Conservation (phyloP, 2,888 invertebrate genomes). For the Apomyelois bistriatella region DNA sequence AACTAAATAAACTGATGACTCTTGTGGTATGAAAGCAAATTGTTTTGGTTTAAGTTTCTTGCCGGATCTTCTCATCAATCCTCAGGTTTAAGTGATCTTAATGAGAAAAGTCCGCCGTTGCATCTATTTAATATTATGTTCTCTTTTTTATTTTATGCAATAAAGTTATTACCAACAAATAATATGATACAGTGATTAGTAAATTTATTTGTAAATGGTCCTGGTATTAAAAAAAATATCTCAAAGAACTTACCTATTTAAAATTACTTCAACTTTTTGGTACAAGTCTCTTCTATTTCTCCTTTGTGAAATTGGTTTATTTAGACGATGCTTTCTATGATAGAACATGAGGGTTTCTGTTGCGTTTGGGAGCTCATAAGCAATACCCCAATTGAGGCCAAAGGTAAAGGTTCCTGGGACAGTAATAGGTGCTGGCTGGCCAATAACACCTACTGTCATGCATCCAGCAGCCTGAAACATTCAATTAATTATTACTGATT, state of each 20-base stretch:
- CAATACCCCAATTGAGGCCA: constrained; percentile 85
- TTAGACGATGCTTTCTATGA: constrained; percentile 40
- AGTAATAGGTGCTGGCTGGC: constrained; percentile 73
- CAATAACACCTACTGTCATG: constrained; percentile 79
- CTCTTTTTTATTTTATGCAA: too few species aligned
- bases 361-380: constrained; percentile 81
- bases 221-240: too few species aligned
- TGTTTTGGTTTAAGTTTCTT: too few species aligned
- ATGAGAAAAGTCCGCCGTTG: too few species aligned
- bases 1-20: too few species aligned
- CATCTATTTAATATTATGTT: too few species aligned
- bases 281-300: constrained; percentile 84
- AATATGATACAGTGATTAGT: too few species aligned
- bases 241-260: constrained; percentile 80
- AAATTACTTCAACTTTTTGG: constrained; percentile 82
- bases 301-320: constrained; percentile 73
- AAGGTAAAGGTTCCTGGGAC: constrained; percentile 80
- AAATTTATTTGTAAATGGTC: too few species aligned
- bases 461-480: constrained; percentile 76
- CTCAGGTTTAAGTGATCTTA: too few species aligned
- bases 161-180: too few species aligned
- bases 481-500: not conserved
- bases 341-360: constrained; percentile 64
- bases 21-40: too few species aligned
- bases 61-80: too few species aligned